phyloP scores from a whole-genome alignment of 2,888 invertebrate species.

The Megamerina dolium region DNA sequence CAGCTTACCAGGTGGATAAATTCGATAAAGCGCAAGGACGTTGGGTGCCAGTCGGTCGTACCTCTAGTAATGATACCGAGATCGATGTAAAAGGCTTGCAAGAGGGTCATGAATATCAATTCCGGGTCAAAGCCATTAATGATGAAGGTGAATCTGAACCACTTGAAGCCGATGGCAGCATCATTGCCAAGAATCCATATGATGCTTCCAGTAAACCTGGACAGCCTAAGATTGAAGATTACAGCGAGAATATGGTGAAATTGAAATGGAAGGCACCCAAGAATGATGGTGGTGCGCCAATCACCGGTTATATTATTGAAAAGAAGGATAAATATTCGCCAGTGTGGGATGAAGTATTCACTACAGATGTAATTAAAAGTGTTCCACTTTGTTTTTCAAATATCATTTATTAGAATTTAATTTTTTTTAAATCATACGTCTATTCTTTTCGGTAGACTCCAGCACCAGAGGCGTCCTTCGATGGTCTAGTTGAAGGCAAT shows the following conservation, averaged over 20 bases:
- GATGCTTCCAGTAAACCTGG: slow-evolving; percentile 84
- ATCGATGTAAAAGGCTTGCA: slow-evolving; percentile 83
- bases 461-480: slow-evolving; percentile 73
- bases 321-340: slow-evolving; percentile 81
- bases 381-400: too few species aligned
- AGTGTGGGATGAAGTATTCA: slow-evolving; percentile 77
- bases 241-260: slow-evolving; percentile 84
- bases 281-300: slow-evolving; percentile 93
- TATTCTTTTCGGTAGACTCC: slow-evolving; percentile 59
- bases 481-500: slow-evolving; percentile 82
- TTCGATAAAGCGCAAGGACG: slow-evolving; percentile 85
- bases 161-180: slow-evolving; percentile 80
- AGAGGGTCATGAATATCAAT: slow-evolving; percentile 90
- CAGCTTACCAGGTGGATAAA: slow-evolving; percentile 91
- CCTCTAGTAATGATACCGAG: slow-evolving; percentile 71
- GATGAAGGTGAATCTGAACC: slow-evolving; percentile 95
- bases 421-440: too few species aligned
- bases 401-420: too few species aligned
- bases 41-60: slow-evolving; percentile 90
- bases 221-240: slow-evolving; percentile 78
- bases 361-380: slow-evolving; percentile 21
- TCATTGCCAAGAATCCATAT: slow-evolving; percentile 93
- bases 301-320: slow-evolving; percentile 94
- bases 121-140: slow-evolving; percentile 87
- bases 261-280: slow-evolving; percentile 91